Percentiles rank a stretch among this genome's conserved stretches.
Evolutionary conservation across 2,113 vertebrate genomes (phyloP).

Genomic region (Leuciscus idus): DNA sequence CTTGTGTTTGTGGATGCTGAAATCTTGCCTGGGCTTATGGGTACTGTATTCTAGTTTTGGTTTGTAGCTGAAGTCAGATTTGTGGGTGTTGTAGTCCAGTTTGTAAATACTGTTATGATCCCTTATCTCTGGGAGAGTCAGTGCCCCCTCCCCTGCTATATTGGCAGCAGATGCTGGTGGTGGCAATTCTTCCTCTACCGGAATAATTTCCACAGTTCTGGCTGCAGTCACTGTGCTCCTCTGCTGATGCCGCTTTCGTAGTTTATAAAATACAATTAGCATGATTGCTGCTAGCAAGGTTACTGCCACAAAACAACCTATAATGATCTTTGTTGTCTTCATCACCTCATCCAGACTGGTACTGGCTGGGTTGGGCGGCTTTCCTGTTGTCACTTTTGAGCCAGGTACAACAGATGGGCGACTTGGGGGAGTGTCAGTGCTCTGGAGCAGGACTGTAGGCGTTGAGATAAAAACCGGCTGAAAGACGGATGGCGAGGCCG

Average conservation of each 20-base stretch:
- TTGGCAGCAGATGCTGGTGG: conserved; percentile 78
- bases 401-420: conserved; percentile 77
- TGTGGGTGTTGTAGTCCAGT: conserved; percentile 79
- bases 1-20: conserved; percentile 75
- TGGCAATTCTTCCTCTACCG: conserved; percentile 92
- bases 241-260: conserved; percentile 96
- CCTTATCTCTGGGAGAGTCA: conserved; percentile 84
- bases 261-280: conserved; percentile 97
- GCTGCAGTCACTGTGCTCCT: conserved; percentile 91
- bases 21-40: conserved; percentile 75
- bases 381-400: conserved; percentile 77
- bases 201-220: conserved; percentile 94
- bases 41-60: conserved; percentile 72
- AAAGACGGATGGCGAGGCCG: conserved; percentile 89
- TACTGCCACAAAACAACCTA: conserved; percentile 96
- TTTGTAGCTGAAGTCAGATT: conserved; percentile 75
- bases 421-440: conserved; percentile 83
- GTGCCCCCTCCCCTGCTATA: conserved; percentile 81
- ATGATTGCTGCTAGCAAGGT: conserved; percentile 94
- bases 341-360: conserved; percentile 97
- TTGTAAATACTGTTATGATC: conserved; percentile 95
- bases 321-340: conserved; percentile 99
- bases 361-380: conserved; percentile 74
- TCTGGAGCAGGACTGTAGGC: conserved; percentile 91
- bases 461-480: conserved; percentile 95